phyloP scores from a whole-genome alignment of 2,113 vertebrate genomes.

The Hippocampus abdominalis region DNA sequence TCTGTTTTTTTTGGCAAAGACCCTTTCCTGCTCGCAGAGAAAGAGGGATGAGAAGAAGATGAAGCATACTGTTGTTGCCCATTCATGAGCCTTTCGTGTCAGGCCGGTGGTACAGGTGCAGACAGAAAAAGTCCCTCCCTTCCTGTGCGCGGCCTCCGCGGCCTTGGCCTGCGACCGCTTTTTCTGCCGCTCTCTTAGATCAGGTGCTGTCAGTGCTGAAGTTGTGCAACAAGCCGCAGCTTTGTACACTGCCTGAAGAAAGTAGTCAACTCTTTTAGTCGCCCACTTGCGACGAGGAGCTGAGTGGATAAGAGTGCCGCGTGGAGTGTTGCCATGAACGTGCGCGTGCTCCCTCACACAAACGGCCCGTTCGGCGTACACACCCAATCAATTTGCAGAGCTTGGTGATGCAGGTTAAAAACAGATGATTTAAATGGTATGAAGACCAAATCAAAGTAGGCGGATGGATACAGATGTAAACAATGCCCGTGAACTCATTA shows the following conservation, averaged over 20 bases:
- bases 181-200: constrained; percentile 40
- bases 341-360: neutral
- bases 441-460: neutral
- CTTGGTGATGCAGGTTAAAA: neutral
- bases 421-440: constrained; percentile 4
- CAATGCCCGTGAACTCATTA: neutral
- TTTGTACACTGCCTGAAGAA: constrained; percentile 56
- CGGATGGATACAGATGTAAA: neutral
- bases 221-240: constrained; percentile 61
- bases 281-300: constrained; percentile 25
- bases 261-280: constrained; percentile 39
- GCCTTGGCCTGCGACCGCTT: constrained; percentile 11
- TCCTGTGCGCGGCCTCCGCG: constrained; percentile 12
- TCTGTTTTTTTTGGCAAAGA: constrained; percentile 64
- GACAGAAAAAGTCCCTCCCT: constrained; percentile 31
- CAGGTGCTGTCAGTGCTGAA: constrained; percentile 28
- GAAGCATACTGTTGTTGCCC: constrained; percentile 65
- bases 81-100: constrained; percentile 58
- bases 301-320: constrained; percentile 13
- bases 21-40: constrained; percentile 75
- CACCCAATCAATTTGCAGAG: neutral
- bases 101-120: constrained; percentile 74
- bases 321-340: neutral
- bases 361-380: constrained; percentile 10
- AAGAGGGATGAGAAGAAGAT: constrained; percentile 53